These are phyloP conservation scores for Zelleria hepariella DNA, from an alignment of 2,888 invertebrate genomes.

Conservation along the genomic window DNA sequence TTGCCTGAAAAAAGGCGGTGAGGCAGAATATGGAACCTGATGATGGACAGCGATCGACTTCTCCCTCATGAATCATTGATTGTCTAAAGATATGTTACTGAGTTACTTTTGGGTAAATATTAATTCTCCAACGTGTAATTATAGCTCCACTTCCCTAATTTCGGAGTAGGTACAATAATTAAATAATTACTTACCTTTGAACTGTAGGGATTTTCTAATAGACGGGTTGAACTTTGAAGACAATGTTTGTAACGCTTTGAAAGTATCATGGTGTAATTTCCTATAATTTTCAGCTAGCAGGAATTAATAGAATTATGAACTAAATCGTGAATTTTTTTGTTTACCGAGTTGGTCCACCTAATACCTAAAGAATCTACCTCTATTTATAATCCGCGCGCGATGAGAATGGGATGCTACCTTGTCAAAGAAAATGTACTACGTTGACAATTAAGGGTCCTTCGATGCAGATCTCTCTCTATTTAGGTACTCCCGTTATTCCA, in stretches of 20 bases:
- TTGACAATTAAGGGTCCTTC: too few relatives aligned
- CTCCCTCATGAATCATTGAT: constrained; percentile 43
- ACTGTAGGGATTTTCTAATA: neutral
- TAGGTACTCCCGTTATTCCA: too few relatives aligned
- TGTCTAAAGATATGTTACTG: constrained; percentile 12
- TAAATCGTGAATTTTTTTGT: too few relatives aligned
- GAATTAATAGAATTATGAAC: too few relatives aligned
- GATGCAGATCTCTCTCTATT: too few relatives aligned
- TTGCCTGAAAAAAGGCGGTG: constrained; percentile 14
- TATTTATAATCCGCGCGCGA: too few relatives aligned
- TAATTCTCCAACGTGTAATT: constrained; percentile 10
- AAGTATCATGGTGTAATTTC: neutral
- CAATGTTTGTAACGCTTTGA: neutral
- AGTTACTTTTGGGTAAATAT: constrained; percentile 15
- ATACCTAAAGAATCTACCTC: too few relatives aligned
- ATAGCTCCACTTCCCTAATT: constrained; percentile 3
- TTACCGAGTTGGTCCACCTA: too few relatives aligned
- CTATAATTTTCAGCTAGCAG: too few relatives aligned
- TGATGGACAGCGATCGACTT: constrained; percentile 17
- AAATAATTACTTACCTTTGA: neutral
- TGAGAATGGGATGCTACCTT: too few relatives aligned
- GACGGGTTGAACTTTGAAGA: neutral
- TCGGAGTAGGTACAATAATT: neutral
- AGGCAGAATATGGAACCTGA: constrained; percentile 40
- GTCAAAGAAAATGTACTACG: too few relatives aligned